Conservation (phyloP, 2,113 vertebrate genomes). For the Callionymus lyra region DNA sequence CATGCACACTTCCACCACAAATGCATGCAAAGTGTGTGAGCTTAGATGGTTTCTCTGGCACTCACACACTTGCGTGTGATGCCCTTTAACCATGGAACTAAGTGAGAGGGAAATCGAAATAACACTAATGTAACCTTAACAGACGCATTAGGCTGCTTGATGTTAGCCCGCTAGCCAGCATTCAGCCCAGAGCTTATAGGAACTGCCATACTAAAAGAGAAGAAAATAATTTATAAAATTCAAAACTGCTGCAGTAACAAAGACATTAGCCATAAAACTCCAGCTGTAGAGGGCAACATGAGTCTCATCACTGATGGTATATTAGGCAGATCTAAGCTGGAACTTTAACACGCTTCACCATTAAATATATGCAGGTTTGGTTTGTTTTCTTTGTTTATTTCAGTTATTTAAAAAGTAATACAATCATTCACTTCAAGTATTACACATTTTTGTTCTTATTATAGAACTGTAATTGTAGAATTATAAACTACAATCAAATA, state of each 20-base stretch:
- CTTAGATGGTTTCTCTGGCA: conserved; percentile 12
- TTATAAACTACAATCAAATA: no score
- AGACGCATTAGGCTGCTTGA: conserved; percentile 58
- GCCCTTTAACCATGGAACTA: conserved; percentile 61
- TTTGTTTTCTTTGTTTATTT: no score
- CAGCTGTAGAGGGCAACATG: conserved; percentile 12
- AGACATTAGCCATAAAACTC: conserved; percentile 13
- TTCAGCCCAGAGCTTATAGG: conserved; percentile 53
- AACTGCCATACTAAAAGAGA: conserved; percentile 48
- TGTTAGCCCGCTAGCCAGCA: conserved; percentile 57
- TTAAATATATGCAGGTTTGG: no score
- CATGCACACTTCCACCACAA: conserved; percentile 20
- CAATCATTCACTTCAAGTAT: no score
- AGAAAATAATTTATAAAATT: conserved; percentile 30
- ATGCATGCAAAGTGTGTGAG: conserved; percentile 30
- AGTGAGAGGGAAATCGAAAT: conserved; percentile 47
- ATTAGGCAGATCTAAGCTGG: no score
- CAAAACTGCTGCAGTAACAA: conserved; percentile 30
- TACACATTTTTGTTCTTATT: no score
- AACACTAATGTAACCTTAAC: conserved; percentile 61
- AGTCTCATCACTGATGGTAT: no score
- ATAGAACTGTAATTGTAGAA: no score
- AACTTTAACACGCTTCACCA: conserved; percentile 1
- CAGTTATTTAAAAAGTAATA: no score
- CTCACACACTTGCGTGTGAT: conserved; percentile 23